Evolutionary conservation across 2,888 invertebrate genomes (phyloP), one percentile per base, ranked within the genome.

Genomic region (Standfussiana lucernea): DNA sequence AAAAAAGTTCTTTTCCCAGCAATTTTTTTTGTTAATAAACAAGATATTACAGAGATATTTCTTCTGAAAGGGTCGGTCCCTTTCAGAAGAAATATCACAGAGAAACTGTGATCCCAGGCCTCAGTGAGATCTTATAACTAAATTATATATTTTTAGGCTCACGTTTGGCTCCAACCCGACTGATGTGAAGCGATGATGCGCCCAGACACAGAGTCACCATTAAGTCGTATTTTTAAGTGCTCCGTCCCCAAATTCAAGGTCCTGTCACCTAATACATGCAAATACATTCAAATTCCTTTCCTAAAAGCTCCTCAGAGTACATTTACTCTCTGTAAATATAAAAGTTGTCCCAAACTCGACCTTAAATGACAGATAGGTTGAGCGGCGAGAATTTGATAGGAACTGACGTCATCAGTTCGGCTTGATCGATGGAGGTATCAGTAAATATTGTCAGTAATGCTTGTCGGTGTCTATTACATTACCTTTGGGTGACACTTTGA

Each of bases 381-480:
- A 79, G 62, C 75, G 68, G 68, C 66, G 74, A 74, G 70, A 67
- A 67, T 67, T 79, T 70, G 45, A 53, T 59, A 68, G 56, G 28
- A 40, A 73, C 67, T 77, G 77, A 83, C 72, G 72, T 67, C 83
- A 80, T 83, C 86, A 84, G 62, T 66, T 68, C 24, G 8, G 70
- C 24, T 82, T 87, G 90, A 90, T 90, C 77, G 88, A 89, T 89
- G 86, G 74, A 64, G 80, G 68, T 80, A 85, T 85, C 89, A 86
- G 86, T 84, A 88, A 89, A 90, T 89, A 89, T 83, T 80, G 85
- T 77, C 85, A 85, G 72, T 87, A 76, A 77, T 85, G 78, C 72
- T 72, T 83, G 83, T 85, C 79, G 78, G 71, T 83, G 86, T 88
- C 86, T 76, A 85, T 88, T 86, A 84, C 82, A 68, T 80, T 77